Base-by-base conservation (phyloP, 2,113 vertebrate genomes). In the Gadus macrocephalus region DNA sequence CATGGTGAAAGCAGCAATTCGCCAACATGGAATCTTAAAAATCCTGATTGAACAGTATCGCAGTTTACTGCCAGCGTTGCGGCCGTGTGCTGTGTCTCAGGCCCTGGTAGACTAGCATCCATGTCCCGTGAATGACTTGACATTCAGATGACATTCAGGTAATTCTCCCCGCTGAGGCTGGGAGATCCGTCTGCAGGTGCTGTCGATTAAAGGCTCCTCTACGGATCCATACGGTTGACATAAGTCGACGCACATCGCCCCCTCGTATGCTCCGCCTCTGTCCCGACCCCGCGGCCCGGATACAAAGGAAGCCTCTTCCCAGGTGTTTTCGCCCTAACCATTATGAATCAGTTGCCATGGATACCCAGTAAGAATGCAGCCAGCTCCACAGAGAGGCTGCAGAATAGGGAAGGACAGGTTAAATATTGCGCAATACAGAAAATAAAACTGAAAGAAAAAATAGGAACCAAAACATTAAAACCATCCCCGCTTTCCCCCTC, bases 311-410 rank as follows among this genome's bases (percentile, higher is more conserved):
- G 64, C 67, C 85, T 86, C 74, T 85, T 86, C 77, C 75, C 66
- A 88, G 87, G 89, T 89, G 84, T 83, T 89, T 89, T 88, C 63
- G 74, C 25, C 25, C 42, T 15, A 86, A 75, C 83, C 82, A 85
- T 90, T 88, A 89, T 87, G 77, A 89, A 89, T 85, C 67, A 64
- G 88, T 90, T 90, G 87, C 83, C 85, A 89, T 88, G 87, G 88
- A 81, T 83, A 90, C 87, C 68, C 81, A 78, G 78, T 81, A 83
- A 84, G 86, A 85, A 82, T 76, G 78, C 15, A 78, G 78, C 84
- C 15, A 78, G 78, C 85, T 81, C 75, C 77, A 85, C 84, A 80
- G 75, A 78, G 74, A 83, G 74, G 81, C 79, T 68, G 80, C 81
- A 78, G 84, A 74, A 79, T 71, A 61, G 74, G 75, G 80, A 86